Evolutionary conservation across 2,113 vertebrate genomes (phyloP), one percentile per base, ranked within the genome.

Genomic region (Syngnathoides biaculeatus): DNA sequence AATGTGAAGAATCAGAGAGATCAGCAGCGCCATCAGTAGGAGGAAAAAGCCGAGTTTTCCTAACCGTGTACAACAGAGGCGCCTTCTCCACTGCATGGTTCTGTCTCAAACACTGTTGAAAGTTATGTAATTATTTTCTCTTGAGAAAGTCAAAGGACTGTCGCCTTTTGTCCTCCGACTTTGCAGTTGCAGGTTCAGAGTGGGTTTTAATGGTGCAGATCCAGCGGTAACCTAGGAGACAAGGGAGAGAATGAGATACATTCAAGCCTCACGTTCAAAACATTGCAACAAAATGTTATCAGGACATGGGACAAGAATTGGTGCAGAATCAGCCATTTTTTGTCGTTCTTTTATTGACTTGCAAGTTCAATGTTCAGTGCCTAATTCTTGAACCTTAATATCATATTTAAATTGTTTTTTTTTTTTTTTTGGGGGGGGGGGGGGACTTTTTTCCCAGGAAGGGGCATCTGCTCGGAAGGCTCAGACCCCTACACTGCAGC

Each of bases 401-500:
- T 47, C 4, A 19, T 17, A 19, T 19, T 19, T 19, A 47, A 7
- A n/a, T n/a, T n/a, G n/a, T n/a, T n/a, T n/a, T n/a, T n/a, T n/a
- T n/a, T n/a, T n/a, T n/a, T n/a, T n/a, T n/a, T n/a, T n/a, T n/a
- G n/a, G n/a, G n/a, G n/a, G n/a, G n/a, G n/a, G n/a, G n/a, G n/a
- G 17, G 11, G 4, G 22, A 4, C 30, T 30, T 57, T 26, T 57
- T 91, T 79, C 81, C 50, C 83, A 99, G 97, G 97, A 99, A 92
- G 97, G 97, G 75, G 97, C 97, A 0, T 99, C 97, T 42, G 97
- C 97, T 45, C 91, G 96, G 26, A 99, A 98, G 90, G 96, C 96
- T 64, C 97, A 96, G 83, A 93, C 96, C 22, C 97, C 95, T 8
- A 95, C 94, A 3, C 86, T 95, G n/a, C 97, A 97, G 82, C 96